Conservation (phyloP, 2,113 vertebrate species). For the Cynopterus brachyotis region DNA sequence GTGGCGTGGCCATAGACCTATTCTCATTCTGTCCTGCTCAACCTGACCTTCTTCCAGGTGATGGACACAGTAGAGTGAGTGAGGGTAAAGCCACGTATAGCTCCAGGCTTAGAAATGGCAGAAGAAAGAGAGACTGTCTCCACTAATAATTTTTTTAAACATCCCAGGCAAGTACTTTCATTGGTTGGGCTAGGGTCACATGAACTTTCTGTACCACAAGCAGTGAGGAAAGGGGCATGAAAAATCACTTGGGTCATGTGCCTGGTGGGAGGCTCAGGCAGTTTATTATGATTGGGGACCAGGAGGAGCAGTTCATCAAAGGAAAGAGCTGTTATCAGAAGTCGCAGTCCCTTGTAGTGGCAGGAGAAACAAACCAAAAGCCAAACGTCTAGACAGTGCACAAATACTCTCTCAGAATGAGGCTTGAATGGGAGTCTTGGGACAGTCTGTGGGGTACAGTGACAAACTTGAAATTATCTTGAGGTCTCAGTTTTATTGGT, state of each 20-base stretch:
- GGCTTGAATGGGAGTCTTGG: background rate
- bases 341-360: background rate
- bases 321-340: constrained; percentile 37
- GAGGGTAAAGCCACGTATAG: background rate
- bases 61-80: background rate
- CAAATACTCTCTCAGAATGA: background rate
- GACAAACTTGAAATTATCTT: constrained; percentile 11
- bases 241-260: background rate
- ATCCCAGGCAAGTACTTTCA: background rate
- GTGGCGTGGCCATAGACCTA: background rate
- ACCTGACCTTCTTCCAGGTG: background rate
- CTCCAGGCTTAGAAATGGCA: background rate
- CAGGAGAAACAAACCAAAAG: constrained; percentile 52
- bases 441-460: background rate
- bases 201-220: background rate
- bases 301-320: background rate
- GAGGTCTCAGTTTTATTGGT: background rate
- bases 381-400: constrained; percentile 19
- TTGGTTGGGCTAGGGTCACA: background rate
- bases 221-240: background rate
- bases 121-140: background rate
- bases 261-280: background rate
- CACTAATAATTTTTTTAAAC: background rate
- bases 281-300: background rate
- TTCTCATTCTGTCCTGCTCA: background rate